Evolutionary conservation across 2,888 invertebrate genomes (phyloP), one percentile per base, ranked within the genome.

Genomic region (Ariolimax columbianus): DNA sequence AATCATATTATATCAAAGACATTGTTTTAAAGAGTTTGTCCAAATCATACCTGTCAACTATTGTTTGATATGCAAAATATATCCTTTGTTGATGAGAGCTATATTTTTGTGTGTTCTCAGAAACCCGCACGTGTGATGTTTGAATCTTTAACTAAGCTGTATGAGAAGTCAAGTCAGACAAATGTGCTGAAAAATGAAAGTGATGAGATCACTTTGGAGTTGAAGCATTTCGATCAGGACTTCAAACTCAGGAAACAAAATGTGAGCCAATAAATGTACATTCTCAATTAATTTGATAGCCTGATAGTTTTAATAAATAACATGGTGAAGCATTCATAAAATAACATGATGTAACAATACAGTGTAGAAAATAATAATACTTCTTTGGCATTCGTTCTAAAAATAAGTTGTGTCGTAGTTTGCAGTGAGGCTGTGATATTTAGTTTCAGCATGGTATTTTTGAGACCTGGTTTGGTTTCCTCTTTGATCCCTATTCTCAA

Each of bases 61-160:
- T 55, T 55, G 55, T 55, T 7, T 14, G 14, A 47, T 30, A 7
- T 75, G 51, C 33, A 75, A 19, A 51, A 75, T 51, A 17, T 33
- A 51, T 75, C 47, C 47, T 51, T 30, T 72, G 4, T 73, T 73
- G 40, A 73, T 43, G 19, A 73, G 9, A 73, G 43, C 0, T 47
- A 43, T 43, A n/a, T 14, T 51, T 51, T n/a, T n/a, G n/a, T 75
- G 9, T 81, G 0, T 36, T n/a, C 51, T 84, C 89, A 94, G 95
- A 96, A 97, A 92, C 97, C 98, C 82, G 96, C 97, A 1, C 96
- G 98, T 90, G 95, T 96, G 86, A 95, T 99, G 77, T 96, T 96
- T 88, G 96, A 96, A 89, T 96, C 97, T 2, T 95, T 99, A 82
- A 97, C 97, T 90, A 95, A 95, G 77, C 95, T 98, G 78, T 97